A percentile compares a stretch with the other conserved stretches of the same genome.
phyloP scores from a whole-genome alignment of 1,140 invertebrate genomes.

The Drosophila orena region DNA sequence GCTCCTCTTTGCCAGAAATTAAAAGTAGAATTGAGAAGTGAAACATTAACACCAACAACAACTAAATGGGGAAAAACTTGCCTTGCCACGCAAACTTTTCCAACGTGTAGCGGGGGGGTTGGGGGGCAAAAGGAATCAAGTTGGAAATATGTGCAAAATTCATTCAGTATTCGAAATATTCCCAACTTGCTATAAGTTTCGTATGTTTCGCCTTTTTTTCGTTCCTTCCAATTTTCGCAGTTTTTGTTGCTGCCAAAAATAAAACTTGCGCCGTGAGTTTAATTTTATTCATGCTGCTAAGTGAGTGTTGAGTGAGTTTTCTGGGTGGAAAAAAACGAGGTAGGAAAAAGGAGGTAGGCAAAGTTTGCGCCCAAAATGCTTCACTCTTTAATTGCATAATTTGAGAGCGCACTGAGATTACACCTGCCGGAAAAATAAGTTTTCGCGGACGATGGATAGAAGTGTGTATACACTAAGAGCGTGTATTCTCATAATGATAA shows the following conservation, averaged over 20 bases:
- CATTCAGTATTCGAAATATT: slow-evolving; percentile 81
- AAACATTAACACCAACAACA: slow-evolving; percentile 50
- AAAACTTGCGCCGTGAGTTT: slow-evolving; percentile 74
- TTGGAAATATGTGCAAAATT: slow-evolving; percentile 82
- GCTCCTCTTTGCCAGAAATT: slow-evolving; percentile 56
- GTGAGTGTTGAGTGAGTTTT: slow-evolving; percentile 71
- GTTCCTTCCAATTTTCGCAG: slow-evolving; percentile 6
- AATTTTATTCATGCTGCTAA: slow-evolving; percentile 81
- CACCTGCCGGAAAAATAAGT: slow-evolving; percentile 10
- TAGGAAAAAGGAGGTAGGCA: slow-evolving; percentile 3
- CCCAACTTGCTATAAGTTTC: slow-evolving; percentile 73
- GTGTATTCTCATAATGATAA: no score
- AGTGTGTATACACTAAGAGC: neutral
- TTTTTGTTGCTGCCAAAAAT: slow-evolving; percentile 51
- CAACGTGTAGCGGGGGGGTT: slow-evolving; percentile 10
- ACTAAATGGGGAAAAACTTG: slow-evolving; percentile 43
- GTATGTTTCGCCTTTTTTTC: slow-evolving; percentile 41
- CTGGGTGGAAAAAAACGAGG: slow-evolving; percentile 8
- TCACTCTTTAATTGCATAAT: slow-evolving; percentile 82
- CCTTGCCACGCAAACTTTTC: slow-evolving; percentile 57
- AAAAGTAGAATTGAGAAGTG: slow-evolving; percentile 75
- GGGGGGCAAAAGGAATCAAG: slow-evolving; percentile 54
- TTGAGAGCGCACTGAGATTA: slow-evolving; percentile 65
- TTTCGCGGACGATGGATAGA: neutral
- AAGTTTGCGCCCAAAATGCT: slow-evolving; percentile 65